Evolutionary conservation across 2,888 invertebrate species (phyloP), one percentile per base, ranked within the genome.

Genomic region (Eristalis arbustorum): DNA sequence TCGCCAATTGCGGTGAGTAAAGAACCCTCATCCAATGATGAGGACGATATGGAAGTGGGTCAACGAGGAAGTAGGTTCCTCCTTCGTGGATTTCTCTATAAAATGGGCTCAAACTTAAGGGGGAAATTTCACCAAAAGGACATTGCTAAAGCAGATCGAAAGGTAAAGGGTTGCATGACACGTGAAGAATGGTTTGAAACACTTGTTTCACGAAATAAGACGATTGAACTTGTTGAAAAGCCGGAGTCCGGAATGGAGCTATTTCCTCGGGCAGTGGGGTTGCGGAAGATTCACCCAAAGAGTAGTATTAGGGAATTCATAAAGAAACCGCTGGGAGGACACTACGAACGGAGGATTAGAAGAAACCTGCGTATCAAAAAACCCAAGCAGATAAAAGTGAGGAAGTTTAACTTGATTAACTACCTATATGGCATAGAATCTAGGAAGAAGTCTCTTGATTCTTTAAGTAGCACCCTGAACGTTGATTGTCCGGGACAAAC

Each of bases 381-480:
- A 37, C 92, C 92, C 0, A 90, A 89, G 2, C 88, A 88, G 10
- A 90, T 91, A 11, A 89, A 90, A 11, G 91, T 92, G 0, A 91
- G 90, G 37, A 93, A 92, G 75, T 92, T 92, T 18, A 92, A 92
- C 81, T 88, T 92, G n/a, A 92, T 92, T 11, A 90, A 90, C 0
- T 92, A 88, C 73, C 69, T 91, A 22, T 91, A 89, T 68, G 89
- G 89, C 0, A 40, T 62, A 1, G 37, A 23, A 14, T 22, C 23
- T 5, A 71, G 10, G 11, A 78, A 34, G 2, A 34, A 14, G 2
- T 5, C 5, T 4, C 5, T 11, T 3, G 5, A 14, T 42, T 68
- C 66, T 1, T 57, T 28, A 11, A 61, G 23, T 14, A 23, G n/a
- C 31, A 22, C 18, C n/a, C 13, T n/a, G 11, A 34, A n/a, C 10